Evolutionary conservation across 1,140 invertebrate species (phyloP).

Genomic region (Acyrthosiphon pisum): DNA sequence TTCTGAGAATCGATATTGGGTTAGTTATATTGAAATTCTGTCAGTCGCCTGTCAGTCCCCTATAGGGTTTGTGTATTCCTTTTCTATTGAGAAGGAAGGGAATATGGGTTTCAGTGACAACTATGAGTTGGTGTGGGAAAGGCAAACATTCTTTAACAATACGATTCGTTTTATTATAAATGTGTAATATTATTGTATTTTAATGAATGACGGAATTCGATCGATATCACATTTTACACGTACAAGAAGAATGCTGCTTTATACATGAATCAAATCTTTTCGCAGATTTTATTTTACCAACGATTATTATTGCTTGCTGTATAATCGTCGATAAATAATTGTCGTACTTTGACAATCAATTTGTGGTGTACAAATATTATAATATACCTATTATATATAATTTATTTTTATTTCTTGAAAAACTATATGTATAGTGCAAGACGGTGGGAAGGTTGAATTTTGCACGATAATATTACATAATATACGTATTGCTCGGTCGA

Average conservation of each 20-base stretch:
- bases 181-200: constrained; percentile 3
- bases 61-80: neutral
- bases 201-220: neutral
- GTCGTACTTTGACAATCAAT: neutral
- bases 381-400: neutral
- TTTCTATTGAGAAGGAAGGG: constrained; percentile 13
- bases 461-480: neutral
- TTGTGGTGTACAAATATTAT: neutral
- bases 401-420: neutral
- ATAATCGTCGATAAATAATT: neutral
- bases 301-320: neutral
- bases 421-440: neutral
- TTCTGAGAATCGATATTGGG: neutral
- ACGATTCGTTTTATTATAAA: neutral
- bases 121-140: neutral
- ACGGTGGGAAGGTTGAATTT: neutral
- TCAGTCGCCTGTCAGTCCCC: neutral
- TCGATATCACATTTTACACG: constrained; percentile 21
- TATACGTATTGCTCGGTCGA: neutral
- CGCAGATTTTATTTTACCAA: neutral
- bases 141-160: constrained; percentile 14
- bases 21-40: neutral
- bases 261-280: neutral
- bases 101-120: neutral
- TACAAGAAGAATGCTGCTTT: neutral